Evolutionary conservation across 2,888 invertebrate species (phyloP).

Genomic region (Schizaphis graminum): DNA sequence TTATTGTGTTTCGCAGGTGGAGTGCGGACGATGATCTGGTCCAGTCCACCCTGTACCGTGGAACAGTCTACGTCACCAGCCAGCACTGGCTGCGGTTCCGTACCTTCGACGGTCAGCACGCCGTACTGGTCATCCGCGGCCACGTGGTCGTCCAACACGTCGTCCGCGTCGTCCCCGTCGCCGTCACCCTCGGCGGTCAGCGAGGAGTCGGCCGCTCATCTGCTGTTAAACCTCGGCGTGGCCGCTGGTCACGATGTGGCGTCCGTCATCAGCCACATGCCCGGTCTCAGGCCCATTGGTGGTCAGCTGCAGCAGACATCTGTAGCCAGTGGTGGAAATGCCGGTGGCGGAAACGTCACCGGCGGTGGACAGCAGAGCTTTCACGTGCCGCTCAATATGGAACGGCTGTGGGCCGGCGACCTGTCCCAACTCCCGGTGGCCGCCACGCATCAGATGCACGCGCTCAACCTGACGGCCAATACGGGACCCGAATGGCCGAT

Average conservation of each 20-base stretch:
- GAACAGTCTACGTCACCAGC: slow-evolving; percentile 73
- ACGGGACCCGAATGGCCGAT: slow-evolving; percentile 69
- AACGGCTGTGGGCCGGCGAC: slow-evolving; percentile 90
- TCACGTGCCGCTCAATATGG: slow-evolving; percentile 86
- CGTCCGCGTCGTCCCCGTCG: slow-evolving; percentile 73
- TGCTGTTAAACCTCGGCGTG: slow-evolving; percentile 70
- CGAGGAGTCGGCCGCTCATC: slow-evolving; percentile 77
- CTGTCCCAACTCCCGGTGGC: slow-evolving; percentile 81
- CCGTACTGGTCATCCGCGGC: slow-evolving; percentile 71
- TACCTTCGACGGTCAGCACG: slow-evolving; percentile 57
- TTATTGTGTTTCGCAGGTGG: slow-evolving; percentile 73
- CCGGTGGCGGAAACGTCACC: slow-evolving; percentile 72
- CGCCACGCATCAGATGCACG: slow-evolving; percentile 84
- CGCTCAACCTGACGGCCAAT: slow-evolving; percentile 76
- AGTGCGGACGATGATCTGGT: slow-evolving; percentile 82
- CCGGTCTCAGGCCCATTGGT: slow-evolving; percentile 68
- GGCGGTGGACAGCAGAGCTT: slow-evolving; percentile 73
- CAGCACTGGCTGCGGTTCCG: slow-evolving; percentile 73
- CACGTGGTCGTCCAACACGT: slow-evolving; percentile 74
- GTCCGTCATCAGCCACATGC: slow-evolving; percentile 66
- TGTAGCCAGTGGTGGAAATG: slow-evolving; percentile 70
- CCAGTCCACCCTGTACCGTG: slow-evolving; percentile 75
- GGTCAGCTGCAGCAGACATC: slow-evolving; percentile 68
- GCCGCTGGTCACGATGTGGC: slow-evolving; percentile 64
- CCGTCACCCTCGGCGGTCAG: slow-evolving; percentile 71